Base-by-base conservation (phyloP, 2,797 vertebrate species). In the Momotus momota region DNA sequence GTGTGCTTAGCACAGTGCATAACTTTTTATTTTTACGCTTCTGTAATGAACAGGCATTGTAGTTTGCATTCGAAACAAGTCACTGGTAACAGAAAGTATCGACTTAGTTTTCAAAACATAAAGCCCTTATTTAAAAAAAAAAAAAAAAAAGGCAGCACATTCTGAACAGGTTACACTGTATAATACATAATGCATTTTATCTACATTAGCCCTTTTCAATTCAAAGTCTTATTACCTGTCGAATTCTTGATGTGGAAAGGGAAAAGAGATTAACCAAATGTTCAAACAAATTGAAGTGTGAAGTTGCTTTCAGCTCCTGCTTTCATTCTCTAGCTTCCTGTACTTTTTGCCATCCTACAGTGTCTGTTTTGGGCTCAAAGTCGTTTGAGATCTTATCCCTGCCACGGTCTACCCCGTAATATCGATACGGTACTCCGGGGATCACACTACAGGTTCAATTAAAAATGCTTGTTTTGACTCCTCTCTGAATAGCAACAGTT, bases 301-400 rank as follows among this genome's bases (percentile, higher is more conserved):
- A 93, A 83, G 81, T 91, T 66, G 92, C 78, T 90, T 93, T 92
- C 54, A 87, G 90, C 66, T 86, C 45, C 49, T 78, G 71, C 81
- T 90, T 74, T 71, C 85, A 79, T 92, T 89, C 67, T 95, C 52
- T 49, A 95, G 62, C 83, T 95, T 88, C 87, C 48, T 96, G 90
- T 94, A 84, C 91, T 88, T 91, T 85, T 93, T 96, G 90, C 93
- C 95, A 94, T 94, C 78, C 90, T 94, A 88, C 91, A 88, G 93
- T 94, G 93, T 95, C 94, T 94, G 96, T 95, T 96, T 94, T 21
- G 94, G 95, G 82, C 94, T 92, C 75, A 81, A 92, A 75, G 55
- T 73, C 2, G 7, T 94, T 86, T 86, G 66, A 93, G 77, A 86
- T 93, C 86, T 96, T 96, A 69, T 31, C 82, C 66, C 82, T 95